These are phyloP conservation scores for Chelon auratus DNA, from an alignment of 2,797 vertebrate genomes.

Conservation along the genomic window DNA sequence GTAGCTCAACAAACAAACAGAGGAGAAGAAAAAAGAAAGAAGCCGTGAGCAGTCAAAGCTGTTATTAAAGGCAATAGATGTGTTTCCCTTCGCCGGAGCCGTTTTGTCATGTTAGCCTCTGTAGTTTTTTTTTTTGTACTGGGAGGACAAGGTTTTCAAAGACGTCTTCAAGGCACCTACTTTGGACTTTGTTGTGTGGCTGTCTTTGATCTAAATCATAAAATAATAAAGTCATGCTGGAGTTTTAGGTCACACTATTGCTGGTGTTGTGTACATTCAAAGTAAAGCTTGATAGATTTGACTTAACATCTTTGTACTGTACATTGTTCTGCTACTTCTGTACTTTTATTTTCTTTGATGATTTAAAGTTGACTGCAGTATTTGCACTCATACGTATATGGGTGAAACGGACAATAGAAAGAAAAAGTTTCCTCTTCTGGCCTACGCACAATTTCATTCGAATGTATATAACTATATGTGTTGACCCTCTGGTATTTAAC, in stretches of 20 bases:
- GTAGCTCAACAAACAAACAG: constrained; percentile 78
- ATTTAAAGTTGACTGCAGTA: background rate
- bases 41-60: constrained; percentile 66
- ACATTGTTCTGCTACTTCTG: background rate
- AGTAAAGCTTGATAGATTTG: constrained; percentile 10
- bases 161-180: constrained; percentile 60
- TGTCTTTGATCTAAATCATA: constrained; percentile 80
- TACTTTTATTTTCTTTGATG: background rate
- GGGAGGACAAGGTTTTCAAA: constrained; percentile 58
- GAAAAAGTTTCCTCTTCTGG: background rate
- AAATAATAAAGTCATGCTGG: constrained; percentile 40
- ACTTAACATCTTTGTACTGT: background rate
- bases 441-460: background rate
- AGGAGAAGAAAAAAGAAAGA: constrained; percentile 17
- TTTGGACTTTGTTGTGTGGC: constrained; percentile 65
- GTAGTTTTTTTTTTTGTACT: constrained; percentile 48
- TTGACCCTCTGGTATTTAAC: constrained; percentile 24
- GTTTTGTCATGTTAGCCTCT: constrained; percentile 56
- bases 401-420: background rate
- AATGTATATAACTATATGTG: background rate
- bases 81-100: constrained; percentile 66
- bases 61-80: constrained; percentile 79
- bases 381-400: background rate
- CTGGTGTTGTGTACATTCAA: constrained; percentile 34
- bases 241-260: constrained; percentile 22